Base-by-base conservation (phyloP, 2,113 vertebrate genomes). In the Melanostigma gelatinosum region DNA sequence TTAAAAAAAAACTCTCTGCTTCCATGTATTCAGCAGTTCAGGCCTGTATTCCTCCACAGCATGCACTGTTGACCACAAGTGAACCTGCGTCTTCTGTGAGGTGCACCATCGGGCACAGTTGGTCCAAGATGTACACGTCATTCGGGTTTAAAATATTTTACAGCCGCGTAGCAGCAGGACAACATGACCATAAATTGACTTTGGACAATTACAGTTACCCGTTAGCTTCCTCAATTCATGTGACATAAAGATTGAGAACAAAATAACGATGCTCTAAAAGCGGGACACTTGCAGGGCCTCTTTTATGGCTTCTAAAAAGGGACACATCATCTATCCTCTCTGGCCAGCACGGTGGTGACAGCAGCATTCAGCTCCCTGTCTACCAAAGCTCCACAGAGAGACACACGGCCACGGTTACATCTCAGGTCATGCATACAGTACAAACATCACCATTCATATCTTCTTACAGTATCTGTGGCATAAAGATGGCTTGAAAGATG, bases 231-330 rank as follows among this genome's bases (percentile, higher is more conserved):
- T 79, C 61, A 66, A 75, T 87, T 82, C 65, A 81, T 73, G 50
- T 66, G 65, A 79, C 65, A 11, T 60, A 55, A 72, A 79, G 83
- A 83, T 62, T 77, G 79, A 76, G 71, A 83, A 73, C 84, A 77
- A 34, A 64, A 77, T 86, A 76, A 83, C 73, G 6, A 78, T 60
- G 13, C 71, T 60, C 63, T 91, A 85, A 92, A 88, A 85, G 66
- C 15, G 46, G 50, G 20, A 52, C 50, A n/a, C 78, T 85, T 18
- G 72, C 54, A 44, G 67, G 61, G 58, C 71, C 69, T 86, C 72
- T 89, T 92, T 93, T 90, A 92, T 90, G 72, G 86, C 42, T 90
- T 91, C 90, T 93, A 93, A 91, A 93, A 93, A 77, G 77, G 72
- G 88, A 82, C 74, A 64, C 75, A 78, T 90, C 85, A 79, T 65